A percentile compares a stretch with the other conserved stretches of the same genome.
phyloP scores from a whole-genome alignment of 2,888 invertebrate species.

The Drosophila paranaensis region DNA sequence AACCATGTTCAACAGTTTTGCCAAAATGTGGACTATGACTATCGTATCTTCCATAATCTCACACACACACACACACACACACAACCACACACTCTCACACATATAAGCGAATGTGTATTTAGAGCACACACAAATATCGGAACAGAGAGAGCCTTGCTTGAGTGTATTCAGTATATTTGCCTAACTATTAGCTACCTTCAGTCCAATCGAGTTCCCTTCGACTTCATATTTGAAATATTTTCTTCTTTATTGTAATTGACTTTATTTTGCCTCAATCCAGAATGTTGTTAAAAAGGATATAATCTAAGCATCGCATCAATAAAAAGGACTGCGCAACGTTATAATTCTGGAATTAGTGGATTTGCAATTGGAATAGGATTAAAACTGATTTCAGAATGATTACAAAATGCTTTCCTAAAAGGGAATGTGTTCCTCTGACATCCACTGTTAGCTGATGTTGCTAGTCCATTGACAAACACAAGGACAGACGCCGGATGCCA shows the following conservation, averaged over 20 bases:
- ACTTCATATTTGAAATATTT: no score
- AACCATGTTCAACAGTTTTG: constrained; percentile 80
- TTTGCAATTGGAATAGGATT: background rate
- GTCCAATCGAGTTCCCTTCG: no score
- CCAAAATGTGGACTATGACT: constrained; percentile 84
- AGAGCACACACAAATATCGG: constrained; percentile 17
- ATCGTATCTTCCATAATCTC: constrained; percentile 84
- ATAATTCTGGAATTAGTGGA: background rate
- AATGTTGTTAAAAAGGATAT: no score
- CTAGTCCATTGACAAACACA: background rate
- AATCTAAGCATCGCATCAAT: no score
- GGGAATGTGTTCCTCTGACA: no score
- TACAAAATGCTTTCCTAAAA: no score
- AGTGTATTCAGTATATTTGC: constrained; percentile 10
- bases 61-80: constrained; percentile 29
- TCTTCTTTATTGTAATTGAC: no score
- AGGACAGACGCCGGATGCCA: background rate
- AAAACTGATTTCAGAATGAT: no score
- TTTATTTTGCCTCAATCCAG: no score
- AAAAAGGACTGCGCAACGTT: no score
- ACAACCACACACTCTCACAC: constrained; percentile 25
- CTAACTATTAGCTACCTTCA: no score
- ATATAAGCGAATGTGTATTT: constrained; percentile 10
- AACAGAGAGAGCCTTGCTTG: constrained; percentile 31
- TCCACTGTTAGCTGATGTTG: background rate